Evolutionary conservation across 2,797 vertebrate genomes (phyloP).

Genomic region (Brachyalestes nurse): DNA sequence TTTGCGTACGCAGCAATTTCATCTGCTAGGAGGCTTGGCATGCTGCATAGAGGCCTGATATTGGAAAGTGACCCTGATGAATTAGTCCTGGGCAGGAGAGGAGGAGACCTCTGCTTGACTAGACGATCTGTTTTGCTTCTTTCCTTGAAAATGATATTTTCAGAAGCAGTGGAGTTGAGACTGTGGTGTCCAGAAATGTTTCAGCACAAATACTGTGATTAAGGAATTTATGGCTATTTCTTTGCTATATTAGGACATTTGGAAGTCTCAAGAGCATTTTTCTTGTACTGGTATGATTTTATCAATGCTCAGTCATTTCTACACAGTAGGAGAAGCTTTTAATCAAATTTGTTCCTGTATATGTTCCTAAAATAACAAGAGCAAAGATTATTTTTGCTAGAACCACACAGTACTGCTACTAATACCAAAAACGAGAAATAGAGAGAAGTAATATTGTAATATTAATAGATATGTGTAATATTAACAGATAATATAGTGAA

Average conservation of each 20-base stretch:
- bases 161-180: constrained; percentile 55
- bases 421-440: no score
- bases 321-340: neutral
- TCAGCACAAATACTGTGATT: constrained; percentile 65
- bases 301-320: constrained; percentile 60
- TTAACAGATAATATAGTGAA: no score
- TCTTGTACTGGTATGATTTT: constrained; percentile 52
- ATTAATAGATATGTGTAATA: no score
- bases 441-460: no score
- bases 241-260: constrained; percentile 6
- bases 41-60: constrained; percentile 61
- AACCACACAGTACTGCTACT: neutral
- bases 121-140: constrained; percentile 63
- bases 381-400: neutral
- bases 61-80: constrained; percentile 68
- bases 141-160: constrained; percentile 65
- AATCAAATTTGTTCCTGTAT: neutral
- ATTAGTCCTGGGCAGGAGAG: constrained; percentile 67
- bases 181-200: constrained; percentile 61
- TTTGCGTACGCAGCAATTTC: constrained; percentile 45
- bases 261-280: neutral
- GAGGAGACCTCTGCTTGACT: constrained; percentile 59
- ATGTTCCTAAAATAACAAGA: neutral
- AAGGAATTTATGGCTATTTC: constrained; percentile 60
- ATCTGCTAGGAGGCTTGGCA: constrained; percentile 62